phyloP scores from a whole-genome alignment of 2,113 vertebrate species.

The Antechinus flavipes region DNA sequence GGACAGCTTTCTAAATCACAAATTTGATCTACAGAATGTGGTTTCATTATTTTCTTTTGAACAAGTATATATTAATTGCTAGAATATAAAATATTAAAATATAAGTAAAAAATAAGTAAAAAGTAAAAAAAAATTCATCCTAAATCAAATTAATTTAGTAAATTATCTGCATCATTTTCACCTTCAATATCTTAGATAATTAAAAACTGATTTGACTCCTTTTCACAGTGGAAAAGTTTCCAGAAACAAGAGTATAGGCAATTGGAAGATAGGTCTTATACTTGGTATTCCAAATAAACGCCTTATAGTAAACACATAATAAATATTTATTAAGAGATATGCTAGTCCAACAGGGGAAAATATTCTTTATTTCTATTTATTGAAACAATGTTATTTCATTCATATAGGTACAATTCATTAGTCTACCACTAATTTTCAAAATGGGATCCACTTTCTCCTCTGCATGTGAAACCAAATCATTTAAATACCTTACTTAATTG shows the following conservation, averaged over 20 bases:
- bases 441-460: neutral
- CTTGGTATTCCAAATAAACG: neutral
- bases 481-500: constrained; percentile 25
- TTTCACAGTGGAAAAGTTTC: neutral
- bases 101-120: neutral
- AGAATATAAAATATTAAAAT: neutral
- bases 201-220: neutral
- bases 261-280: neutral
- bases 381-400: constrained; percentile 20
- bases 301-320: neutral
- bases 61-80: neutral
- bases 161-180: neutral
- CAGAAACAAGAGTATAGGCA: neutral
- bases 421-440: neutral
- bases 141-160: neutral
- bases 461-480: neutral
- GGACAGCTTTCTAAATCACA: neutral
- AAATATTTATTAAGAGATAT: neutral
- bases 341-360: neutral
- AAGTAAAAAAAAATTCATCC: neutral
- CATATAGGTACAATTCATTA: constrained; percentile 24
- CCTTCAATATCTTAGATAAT: neutral
- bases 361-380: neutral
- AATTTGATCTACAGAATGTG: neutral
- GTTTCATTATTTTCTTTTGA: neutral